These are phyloP conservation scores for Brachionus angularis DNA, from an alignment of 1,140 invertebrate genomes.

Conservation along the genomic window DNA sequence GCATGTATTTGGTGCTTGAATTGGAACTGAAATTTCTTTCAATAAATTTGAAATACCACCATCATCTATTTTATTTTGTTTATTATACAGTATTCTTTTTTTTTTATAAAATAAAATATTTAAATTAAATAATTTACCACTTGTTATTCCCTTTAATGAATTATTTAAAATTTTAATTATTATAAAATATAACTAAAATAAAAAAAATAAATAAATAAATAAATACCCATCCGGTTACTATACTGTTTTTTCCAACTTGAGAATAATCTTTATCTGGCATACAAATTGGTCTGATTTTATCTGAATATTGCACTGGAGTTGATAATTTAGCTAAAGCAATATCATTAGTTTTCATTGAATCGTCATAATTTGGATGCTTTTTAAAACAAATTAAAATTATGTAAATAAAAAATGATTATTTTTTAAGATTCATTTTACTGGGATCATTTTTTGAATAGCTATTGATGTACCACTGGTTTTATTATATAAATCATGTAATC, in stretches of 20 bases:
- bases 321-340: conserved; percentile 63
- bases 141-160: conserved; percentile 10
- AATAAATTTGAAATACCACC: too few species aligned
- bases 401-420: background rate
- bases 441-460: background rate
- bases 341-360: conserved; percentile 60
- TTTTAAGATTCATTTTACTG: background rate
- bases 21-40: too few species aligned
- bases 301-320: conserved; percentile 60
- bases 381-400: too few species aligned
- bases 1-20: background rate
- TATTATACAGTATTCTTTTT: too few species aligned
- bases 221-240: conserved; percentile 40
- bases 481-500: conserved; percentile 4
- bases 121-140: conserved; percentile 1
- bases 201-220: background rate
- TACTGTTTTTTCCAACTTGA: conserved; percentile 12
- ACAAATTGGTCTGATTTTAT: conserved; percentile 65
- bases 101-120: background rate
- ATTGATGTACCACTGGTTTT: background rate
- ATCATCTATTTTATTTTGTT: too few species aligned
- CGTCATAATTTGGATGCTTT: conserved; percentile 47
- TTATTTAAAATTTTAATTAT: too few species aligned
- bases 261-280: conserved; percentile 57
- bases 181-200: background rate